These are phyloP conservation scores for Caenorhabditis sinica DNA, from an alignment of 2,888 invertebrate genomes.

Conservation along the genomic window DNA sequence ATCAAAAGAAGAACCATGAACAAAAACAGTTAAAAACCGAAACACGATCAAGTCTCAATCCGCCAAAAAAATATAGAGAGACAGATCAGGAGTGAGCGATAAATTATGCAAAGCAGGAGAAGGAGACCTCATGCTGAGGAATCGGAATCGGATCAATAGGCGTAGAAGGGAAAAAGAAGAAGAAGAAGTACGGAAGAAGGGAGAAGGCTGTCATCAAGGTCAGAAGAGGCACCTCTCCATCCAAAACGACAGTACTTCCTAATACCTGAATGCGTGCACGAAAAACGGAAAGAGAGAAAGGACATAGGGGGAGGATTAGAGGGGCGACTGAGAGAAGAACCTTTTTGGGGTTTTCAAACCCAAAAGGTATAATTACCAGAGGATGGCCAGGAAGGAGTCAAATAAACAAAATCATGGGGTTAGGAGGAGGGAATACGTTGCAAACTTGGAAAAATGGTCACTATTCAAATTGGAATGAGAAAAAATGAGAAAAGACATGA, in stretches of 20 bases:
- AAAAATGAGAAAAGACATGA: neutral
- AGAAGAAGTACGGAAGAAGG: conserved; percentile 21
- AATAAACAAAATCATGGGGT: conserved; percentile 19
- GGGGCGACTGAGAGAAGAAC: conserved; percentile 21
- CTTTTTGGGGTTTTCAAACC: conserved; percentile 33
- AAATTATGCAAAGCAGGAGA: conserved; percentile 58
- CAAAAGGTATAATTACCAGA: conserved; percentile 34
- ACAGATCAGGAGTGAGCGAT: conserved; percentile 61
- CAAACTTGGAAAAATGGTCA: neutral
- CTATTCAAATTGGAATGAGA: neutral
- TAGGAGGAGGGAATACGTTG: neutral
- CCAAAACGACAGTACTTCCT: conserved; percentile 49
- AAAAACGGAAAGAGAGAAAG: conserved; percentile 15
- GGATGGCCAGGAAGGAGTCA: conserved; percentile 2
- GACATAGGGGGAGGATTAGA: conserved; percentile 37
- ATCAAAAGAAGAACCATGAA: neutral
- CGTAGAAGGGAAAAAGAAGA: conserved; percentile 35
- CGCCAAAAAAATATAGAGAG: conserved; percentile 39
- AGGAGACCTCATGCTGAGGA: conserved; percentile 43
- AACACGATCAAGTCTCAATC: conserved; percentile 40
- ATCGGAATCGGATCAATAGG: conserved; percentile 60
- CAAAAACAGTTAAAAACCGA: conserved; percentile 22
- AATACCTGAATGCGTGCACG: conserved; percentile 57
- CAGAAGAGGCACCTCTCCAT: conserved; percentile 14
- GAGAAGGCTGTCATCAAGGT: conserved; percentile 58